A percentile compares a stretch with the other conserved stretches of the same genome.
Conservation (phyloP, 2,888 invertebrate genomes). For the Netelia virgata region DNA sequence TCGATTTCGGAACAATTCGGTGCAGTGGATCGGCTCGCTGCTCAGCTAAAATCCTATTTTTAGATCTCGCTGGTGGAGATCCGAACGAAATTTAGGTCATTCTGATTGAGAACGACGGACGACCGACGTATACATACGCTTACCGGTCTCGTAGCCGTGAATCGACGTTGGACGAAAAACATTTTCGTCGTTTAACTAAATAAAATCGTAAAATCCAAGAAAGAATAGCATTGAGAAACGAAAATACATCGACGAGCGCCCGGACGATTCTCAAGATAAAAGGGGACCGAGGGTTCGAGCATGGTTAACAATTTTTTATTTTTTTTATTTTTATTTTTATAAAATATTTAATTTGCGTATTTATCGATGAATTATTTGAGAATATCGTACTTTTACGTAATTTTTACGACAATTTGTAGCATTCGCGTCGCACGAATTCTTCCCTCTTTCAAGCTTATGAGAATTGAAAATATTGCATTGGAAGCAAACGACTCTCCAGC, state of each 20-base stretch:
- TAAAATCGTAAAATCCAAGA: too few relatives aligned
- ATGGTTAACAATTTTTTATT: too few relatives aligned
- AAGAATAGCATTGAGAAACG: too few relatives aligned
- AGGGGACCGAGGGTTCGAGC: too few relatives aligned
- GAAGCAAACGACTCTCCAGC: conserved; percentile 12
- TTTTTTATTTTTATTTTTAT: too few relatives aligned
- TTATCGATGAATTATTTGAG: neutral
- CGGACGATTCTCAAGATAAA: too few relatives aligned
- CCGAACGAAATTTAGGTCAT: conserved; percentile 3
- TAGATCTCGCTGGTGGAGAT: neutral
- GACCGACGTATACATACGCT: neutral
- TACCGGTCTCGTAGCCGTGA: neutral
- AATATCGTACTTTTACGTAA: neutral
- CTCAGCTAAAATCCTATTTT: conserved; percentile 19
- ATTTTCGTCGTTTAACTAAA: neutral
- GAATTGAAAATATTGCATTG: conserved; percentile 10
- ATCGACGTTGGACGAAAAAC: neutral
- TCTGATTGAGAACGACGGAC: neutral
- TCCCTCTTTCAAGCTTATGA: conserved; percentile 4
- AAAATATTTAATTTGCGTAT: neutral
- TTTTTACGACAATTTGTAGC: conserved; percentile 20
- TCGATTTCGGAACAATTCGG: conserved; percentile 26
- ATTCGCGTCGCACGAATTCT: neutral
- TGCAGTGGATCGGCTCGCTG: conserved; percentile 2
- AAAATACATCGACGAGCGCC: too few relatives aligned